Evolutionary conservation across 2,113 vertebrate genomes (phyloP).

Genomic region (Eidolon helvum): DNA sequence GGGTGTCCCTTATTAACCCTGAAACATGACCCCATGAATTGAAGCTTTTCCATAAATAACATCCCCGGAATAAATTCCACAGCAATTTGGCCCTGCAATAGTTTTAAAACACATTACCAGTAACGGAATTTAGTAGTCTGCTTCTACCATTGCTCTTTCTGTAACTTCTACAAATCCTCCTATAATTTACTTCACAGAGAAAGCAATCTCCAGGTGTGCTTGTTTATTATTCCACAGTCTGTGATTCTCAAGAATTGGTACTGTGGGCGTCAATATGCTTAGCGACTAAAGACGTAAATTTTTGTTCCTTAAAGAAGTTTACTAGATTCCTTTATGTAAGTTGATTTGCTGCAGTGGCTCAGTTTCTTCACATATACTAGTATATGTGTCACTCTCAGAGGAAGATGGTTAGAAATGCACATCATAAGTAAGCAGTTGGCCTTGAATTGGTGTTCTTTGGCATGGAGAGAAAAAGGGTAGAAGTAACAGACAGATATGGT

Average conservation of each 20-base stretch:
- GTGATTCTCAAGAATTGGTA: background rate
- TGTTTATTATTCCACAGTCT: background rate
- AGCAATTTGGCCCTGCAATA: background rate
- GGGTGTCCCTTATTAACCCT: background rate
- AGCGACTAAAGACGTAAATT: background rate
- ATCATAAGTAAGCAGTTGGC: background rate
- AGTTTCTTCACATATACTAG: background rate
- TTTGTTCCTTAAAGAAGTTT: background rate
- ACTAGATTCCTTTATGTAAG: background rate
- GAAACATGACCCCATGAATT: background rate
- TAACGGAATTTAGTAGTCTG: background rate
- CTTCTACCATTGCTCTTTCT: background rate
- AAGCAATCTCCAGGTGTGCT: background rate
- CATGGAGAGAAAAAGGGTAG: background rate
- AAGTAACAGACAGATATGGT: background rate
- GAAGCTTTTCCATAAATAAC: background rate
- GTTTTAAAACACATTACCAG: background rate
- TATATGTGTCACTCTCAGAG: background rate
- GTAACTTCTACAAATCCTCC: background rate
- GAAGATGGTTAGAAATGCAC: background rate
- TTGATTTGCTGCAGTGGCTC: background rate
- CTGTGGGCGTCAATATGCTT: background rate
- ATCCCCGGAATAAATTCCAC: background rate
- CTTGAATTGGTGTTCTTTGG: background rate
- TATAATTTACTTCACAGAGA: background rate